phyloP scores from a whole-genome alignment of 2,888 invertebrate genomes.

The Watsonalla binaria region DNA sequence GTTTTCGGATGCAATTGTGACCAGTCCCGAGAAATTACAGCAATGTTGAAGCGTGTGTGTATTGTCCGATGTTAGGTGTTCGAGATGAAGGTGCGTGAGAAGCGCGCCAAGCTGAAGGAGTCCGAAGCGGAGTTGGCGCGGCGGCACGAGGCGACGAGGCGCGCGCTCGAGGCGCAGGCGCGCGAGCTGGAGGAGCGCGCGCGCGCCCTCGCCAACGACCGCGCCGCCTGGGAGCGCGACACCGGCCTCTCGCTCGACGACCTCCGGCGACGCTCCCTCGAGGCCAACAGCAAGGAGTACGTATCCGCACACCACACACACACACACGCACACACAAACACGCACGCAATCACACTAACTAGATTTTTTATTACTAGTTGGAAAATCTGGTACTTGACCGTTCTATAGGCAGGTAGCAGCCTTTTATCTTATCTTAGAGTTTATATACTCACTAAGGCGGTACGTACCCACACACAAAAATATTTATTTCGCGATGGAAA shows the following conservation, averaged over 20 bases:
- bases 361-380: too few relatives aligned
- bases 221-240: conserved; percentile 92
- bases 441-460: too few relatives aligned
- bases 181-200: conserved; percentile 94
- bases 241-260: conserved; percentile 94
- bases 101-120: conserved; percentile 96
- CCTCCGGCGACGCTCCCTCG: conserved; percentile 90
- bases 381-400: too few relatives aligned
- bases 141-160: conserved; percentile 88
- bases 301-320: conserved; percentile 39
- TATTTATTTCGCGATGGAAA: too few relatives aligned
- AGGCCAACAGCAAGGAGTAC: conserved; percentile 93
- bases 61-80: conserved; percentile 81
- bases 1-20: not conserved
- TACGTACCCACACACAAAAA: too few relatives aligned
- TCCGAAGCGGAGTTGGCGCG: conserved; percentile 95
- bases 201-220: conserved; percentile 90
- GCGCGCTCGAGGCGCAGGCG: conserved; percentile 91
- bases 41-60: not conserved
- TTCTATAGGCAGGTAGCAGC: too few relatives aligned
- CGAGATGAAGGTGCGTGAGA: conserved; percentile 98
- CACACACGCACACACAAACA: not conserved
- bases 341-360: not conserved
- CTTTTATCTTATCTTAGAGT: too few relatives aligned
- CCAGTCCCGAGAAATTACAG: not conserved